Conservation (phyloP, 2,113 vertebrate genomes). For the Siniperca chuatsi region DNA sequence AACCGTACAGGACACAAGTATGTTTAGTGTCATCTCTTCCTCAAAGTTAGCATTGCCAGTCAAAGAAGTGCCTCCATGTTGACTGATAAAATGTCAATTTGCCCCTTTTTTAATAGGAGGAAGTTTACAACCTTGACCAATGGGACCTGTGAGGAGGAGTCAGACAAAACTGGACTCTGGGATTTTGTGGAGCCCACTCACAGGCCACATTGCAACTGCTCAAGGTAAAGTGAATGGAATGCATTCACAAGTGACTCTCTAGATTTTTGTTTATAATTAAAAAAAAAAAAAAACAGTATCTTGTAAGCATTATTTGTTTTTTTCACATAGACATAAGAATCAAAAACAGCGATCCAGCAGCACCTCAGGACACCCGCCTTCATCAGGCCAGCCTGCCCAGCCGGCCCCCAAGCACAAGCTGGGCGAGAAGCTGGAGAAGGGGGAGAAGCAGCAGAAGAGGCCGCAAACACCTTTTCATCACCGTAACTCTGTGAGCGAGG, state of each 20-base stretch:
- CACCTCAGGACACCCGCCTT: constrained; percentile 91
- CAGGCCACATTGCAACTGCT: constrained; percentile 93
- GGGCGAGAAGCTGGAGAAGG: constrained; percentile 95
- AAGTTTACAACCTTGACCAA: constrained; percentile 93
- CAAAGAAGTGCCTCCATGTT: background rate
- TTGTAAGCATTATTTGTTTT: background rate
- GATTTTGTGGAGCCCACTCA: constrained; percentile 95
- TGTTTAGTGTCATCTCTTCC: constrained; percentile 35
- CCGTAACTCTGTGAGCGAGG: constrained; percentile 90
- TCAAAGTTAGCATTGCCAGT: background rate
- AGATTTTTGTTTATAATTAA: background rate
- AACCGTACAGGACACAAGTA: constrained; percentile 97
- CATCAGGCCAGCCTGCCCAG: constrained; percentile 89
- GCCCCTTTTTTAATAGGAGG: constrained; percentile 83
- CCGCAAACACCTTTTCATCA: constrained; percentile 97
- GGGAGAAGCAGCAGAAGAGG: constrained; percentile 96
- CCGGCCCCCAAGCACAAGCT: constrained; percentile 94
- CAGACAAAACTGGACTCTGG: constrained; percentile 91
- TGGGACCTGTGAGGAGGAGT: constrained; percentile 91
- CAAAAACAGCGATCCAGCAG: constrained; percentile 90
- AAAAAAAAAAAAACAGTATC: background rate
- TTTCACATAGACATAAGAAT: constrained; percentile 90
- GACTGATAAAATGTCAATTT: constrained; percentile 12
- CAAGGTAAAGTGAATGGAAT: constrained; percentile 83
- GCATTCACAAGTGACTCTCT: background rate